These are phyloP conservation scores for Oxyruncus cristatus DNA, from an alignment of 2,113 vertebrate genomes.

Conservation along the genomic window DNA sequence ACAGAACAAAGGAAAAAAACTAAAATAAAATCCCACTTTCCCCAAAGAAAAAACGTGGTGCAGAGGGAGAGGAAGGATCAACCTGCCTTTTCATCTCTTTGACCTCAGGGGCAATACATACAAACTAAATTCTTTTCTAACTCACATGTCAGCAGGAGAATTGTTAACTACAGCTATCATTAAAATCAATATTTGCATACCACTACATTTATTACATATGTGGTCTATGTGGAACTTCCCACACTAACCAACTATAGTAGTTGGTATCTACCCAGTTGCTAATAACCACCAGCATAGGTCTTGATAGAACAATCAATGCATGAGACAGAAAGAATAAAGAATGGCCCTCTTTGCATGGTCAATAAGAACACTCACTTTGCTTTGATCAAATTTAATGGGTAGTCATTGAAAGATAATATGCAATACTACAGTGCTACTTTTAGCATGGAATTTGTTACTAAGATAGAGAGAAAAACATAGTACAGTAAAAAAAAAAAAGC, in stretches of 20 bases:
- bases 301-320: slow-evolving; percentile 13
- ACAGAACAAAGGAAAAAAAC: background rate
- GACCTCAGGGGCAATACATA: background rate
- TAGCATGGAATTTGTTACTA: background rate
- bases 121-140: background rate
- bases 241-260: background rate
- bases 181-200: background rate
- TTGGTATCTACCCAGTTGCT: background rate
- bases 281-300: background rate
- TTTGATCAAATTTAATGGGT: slow-evolving; percentile 16
- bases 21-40: background rate
- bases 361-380: slow-evolving; percentile 21
- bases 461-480: background rate
- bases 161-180: background rate
- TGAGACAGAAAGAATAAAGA: slow-evolving; percentile 7
- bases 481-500: background rate
- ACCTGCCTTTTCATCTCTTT: background rate
- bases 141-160: background rate
- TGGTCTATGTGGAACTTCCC: background rate
- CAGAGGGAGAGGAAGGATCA: background rate
- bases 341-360: slow-evolving; percentile 11
- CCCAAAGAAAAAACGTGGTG: background rate
- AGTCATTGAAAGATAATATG: slow-evolving; percentile 31
- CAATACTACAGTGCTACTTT: background rate
- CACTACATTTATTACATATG: background rate